A percentile compares a stretch with the other conserved stretches of the same genome.
Conservation (phyloP, 1,140 invertebrate species). For the Scaptodrosophila lebanonensis region DNA sequence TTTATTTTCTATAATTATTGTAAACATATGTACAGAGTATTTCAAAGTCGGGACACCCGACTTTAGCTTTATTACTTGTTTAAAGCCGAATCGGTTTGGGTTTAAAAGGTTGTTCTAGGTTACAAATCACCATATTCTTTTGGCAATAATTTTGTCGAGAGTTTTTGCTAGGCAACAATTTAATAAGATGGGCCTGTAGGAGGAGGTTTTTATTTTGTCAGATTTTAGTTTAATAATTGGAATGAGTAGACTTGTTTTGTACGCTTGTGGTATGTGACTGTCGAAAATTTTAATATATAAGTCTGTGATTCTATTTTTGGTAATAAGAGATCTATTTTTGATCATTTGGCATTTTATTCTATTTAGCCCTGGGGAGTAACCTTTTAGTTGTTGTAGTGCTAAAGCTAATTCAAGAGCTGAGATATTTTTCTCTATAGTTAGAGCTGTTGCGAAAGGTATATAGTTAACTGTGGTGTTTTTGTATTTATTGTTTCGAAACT, state of each 20-base stretch:
- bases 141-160: constrained; percentile 2
- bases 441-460: no score
- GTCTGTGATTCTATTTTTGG: no score
- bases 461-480: no score
- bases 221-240: not conserved
- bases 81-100: no score
- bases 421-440: no score
- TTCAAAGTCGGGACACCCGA: no score
- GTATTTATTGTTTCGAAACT: no score
- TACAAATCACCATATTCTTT: constrained; percentile 7
- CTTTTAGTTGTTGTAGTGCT: no score
- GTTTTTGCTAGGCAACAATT: not conserved
- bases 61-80: constrained; percentile 10
- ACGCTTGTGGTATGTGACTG: constrained; percentile 9
- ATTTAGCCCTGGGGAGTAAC: no score
- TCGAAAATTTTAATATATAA: constrained; percentile 9
- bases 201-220: constrained; percentile 2
- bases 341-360: not conserved
- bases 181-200: not conserved
- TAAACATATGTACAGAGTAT: no score
- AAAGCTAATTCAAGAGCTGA: no score
- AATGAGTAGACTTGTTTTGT: constrained; percentile 3
- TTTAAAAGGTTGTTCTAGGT: constrained; percentile 1
- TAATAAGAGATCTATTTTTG: not conserved
- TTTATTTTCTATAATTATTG: no score